phyloP scores from a whole-genome alignment of 2,797 vertebrate species.

The Chaetodon trifasciatus region DNA sequence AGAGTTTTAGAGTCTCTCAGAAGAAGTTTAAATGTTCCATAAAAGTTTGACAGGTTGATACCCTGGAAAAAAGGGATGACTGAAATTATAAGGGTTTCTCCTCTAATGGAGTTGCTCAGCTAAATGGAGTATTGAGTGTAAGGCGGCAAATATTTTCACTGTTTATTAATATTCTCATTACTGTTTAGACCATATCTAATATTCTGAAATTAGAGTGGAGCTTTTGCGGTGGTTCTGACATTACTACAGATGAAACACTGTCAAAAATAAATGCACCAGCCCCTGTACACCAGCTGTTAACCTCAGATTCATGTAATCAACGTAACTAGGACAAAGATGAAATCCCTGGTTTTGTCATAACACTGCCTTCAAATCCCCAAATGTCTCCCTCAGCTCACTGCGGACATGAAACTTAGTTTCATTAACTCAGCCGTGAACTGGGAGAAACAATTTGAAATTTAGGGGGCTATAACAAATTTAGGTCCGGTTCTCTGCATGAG shows the following conservation, averaged over 20 bases:
- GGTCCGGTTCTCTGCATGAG: neutral
- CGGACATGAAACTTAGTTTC: neutral
- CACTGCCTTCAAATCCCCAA: neutral
- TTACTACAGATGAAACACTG: neutral
- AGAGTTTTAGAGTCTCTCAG: constrained; percentile 81
- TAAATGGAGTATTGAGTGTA: neutral
- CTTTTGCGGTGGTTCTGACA: neutral
- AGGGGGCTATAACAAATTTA: neutral
- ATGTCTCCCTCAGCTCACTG: neutral
- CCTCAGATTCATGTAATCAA: neutral
- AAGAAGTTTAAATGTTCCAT: constrained; percentile 78
- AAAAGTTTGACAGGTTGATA: constrained; percentile 72
- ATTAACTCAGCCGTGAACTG: neutral
- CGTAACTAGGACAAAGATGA: neutral
- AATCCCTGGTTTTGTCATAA: neutral
- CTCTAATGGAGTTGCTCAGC: neutral
- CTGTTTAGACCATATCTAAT: neutral
- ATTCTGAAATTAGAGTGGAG: neutral
- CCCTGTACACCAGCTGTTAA: neutral
- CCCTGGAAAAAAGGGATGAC: constrained; percentile 56
- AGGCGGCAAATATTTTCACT: neutral
- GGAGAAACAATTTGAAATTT: too few relatives aligned
- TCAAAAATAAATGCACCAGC: neutral
- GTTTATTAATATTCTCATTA: neutral
- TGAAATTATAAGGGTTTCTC: neutral